A percentile compares a stretch with the other conserved stretches of the same genome.
Conservation (phyloP, 2,113 vertebrate genomes). For the Hippocampus abdominalis region DNA sequence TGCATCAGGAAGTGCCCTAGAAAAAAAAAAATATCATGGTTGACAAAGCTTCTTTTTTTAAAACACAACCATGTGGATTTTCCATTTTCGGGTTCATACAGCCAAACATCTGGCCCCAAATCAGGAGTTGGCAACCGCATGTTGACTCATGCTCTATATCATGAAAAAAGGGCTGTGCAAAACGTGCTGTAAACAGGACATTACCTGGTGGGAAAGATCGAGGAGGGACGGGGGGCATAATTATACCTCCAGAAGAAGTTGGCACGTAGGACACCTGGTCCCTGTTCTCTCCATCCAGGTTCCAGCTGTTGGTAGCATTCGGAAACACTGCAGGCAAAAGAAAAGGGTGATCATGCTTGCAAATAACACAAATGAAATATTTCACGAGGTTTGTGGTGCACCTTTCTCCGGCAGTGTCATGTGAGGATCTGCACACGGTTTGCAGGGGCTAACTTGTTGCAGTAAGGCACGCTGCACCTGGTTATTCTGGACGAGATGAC, state of each 20-base stretch:
- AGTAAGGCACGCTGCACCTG: conserved; percentile 92
- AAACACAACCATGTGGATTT: not conserved
- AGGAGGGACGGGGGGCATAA: conserved; percentile 84
- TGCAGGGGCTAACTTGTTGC: conserved; percentile 94
- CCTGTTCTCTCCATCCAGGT: conserved; percentile 85
- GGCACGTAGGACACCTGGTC: conserved; percentile 87
- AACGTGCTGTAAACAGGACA: not conserved
- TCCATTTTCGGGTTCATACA: not conserved
- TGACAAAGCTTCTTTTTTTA: not conserved
- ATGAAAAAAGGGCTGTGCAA: not conserved
- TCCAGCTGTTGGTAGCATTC: conserved; percentile 85
- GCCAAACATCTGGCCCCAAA: not conserved
- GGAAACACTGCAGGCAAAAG: conserved; percentile 74
- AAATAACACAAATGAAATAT: not conserved
- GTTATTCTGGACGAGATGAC: conserved; percentile 75
- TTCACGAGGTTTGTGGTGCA: conserved; percentile 35
- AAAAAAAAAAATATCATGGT: conserved; percentile 1
- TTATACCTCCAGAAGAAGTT: conserved; percentile 76
- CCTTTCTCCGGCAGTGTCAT: conserved; percentile 92
- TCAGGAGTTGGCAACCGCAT: not conserved
- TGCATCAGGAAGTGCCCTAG: conserved; percentile 92
- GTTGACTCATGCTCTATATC: not conserved
- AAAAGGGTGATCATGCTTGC: conserved; percentile 8
- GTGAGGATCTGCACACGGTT: conserved; percentile 91
- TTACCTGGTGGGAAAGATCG: conserved; percentile 85